Evolutionary conservation across 2,888 invertebrate species (phyloP).

Genomic region (Rhingia campestris): DNA sequence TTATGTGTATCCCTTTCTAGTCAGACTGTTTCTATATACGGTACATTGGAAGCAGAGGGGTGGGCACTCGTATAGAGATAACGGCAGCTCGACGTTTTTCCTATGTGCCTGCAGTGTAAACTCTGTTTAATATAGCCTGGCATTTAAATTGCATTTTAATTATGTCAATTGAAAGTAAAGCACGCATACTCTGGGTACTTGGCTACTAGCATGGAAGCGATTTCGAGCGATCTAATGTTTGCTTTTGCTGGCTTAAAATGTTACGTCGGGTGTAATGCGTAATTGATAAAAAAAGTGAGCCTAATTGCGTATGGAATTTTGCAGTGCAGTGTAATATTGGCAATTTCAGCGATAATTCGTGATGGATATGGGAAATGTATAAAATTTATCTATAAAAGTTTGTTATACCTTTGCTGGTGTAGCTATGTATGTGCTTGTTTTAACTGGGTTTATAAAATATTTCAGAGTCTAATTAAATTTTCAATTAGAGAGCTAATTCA

Average conservation of each 20-base stretch:
- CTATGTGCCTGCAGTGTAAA: slow-evolving; percentile 54
- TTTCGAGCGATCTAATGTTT: slow-evolving; percentile 54
- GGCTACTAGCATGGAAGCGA: slow-evolving; percentile 14
- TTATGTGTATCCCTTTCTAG: slow-evolving; percentile 39
- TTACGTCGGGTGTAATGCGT: slow-evolving; percentile 32
- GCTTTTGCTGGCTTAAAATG: slow-evolving; percentile 35
- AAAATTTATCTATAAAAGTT: background rate
- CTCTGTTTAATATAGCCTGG: slow-evolving; percentile 52
- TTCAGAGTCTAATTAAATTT: slow-evolving; percentile 37
- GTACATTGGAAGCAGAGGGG: slow-evolving; percentile 30
- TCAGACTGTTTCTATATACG: slow-evolving; percentile 5
- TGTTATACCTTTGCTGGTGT: too few species aligned
- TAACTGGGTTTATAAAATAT: slow-evolving; percentile 10
- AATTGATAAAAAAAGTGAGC: slow-evolving; percentile 59
- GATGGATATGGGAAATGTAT: background rate
- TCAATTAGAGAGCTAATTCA: background rate
- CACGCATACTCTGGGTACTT: slow-evolving; percentile 4
- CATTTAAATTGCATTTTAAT: slow-evolving; percentile 70
- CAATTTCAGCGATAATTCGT: slow-evolving; percentile 30
- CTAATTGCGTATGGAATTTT: slow-evolving; percentile 39
- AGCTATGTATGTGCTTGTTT: background rate
- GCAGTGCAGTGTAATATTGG: slow-evolving; percentile 1
- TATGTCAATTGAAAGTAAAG: slow-evolving; percentile 70
- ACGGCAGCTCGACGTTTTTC: slow-evolving; percentile 41
- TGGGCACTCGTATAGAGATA: slow-evolving; percentile 22